Base-by-base conservation (phyloP, 2,888 invertebrate species). In the Neoitamus cyanurus region DNA sequence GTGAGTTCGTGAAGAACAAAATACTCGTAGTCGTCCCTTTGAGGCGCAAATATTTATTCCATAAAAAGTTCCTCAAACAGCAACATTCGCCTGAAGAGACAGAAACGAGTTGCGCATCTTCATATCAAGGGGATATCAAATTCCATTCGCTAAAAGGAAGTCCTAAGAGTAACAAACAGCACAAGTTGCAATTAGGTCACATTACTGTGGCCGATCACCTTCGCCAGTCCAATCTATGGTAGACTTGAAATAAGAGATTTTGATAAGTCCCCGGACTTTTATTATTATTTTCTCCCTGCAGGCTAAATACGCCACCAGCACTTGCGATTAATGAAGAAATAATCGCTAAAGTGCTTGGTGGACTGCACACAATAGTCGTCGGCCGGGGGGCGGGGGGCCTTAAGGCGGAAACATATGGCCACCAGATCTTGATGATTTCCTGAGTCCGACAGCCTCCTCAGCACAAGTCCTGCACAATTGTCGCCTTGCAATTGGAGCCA, bases 211-310 rank as follows among this genome's bases (percentile, higher is more conserved):
- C 42, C 70, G 28, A 75, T 75, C 46, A 75, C 75, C 75, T 75
- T 42, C 42, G 28, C 9, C 20, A 36, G 20, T 37, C n/a, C 28
- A 75, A 75, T 75, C 75, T 42, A n/a, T n/a, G n/a, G n/a, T n/a
- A 75, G 75, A 75, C 42, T 30, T 75, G 75, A 75, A 75, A 75
- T 75, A 75, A 25, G 75, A 75, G 37, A 75, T 75, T 75, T 75
- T 75, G 75, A 75, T 75, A 75, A 46, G 28, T 42, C 75, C 15
- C 15, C 11, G 73, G 37, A 73, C 34, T 73, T 36, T 73, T 73
- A 37, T 73, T 73, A 36, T 36, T 37, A 37, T 20, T 36, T 36
- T 70, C 6, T 15, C 15, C 20, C 34, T 15, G 9, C 0, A 15
- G 42, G 15, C 5, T 42, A 42, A 20, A 25, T 58, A 58, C 25